These are phyloP conservation scores for Agrochola lota DNA, from an alignment of 2,888 invertebrate genomes.

Conservation along the genomic window DNA sequence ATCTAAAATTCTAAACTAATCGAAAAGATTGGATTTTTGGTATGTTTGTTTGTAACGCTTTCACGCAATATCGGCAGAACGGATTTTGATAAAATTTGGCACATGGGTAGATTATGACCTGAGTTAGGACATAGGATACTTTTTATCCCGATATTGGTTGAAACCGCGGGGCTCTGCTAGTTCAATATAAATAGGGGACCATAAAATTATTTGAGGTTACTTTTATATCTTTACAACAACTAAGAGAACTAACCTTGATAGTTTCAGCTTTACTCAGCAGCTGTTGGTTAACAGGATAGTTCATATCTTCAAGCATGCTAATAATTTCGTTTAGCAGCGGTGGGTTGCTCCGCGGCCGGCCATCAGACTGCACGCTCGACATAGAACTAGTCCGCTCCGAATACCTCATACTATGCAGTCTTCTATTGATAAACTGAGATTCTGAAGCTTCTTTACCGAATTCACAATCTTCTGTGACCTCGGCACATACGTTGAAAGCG, in stretches of 20 bases:
- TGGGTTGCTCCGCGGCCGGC: slow-evolving; percentile 91
- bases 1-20: no score
- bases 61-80: no score
- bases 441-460: slow-evolving; percentile 85
- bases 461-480: slow-evolving; percentile 83
- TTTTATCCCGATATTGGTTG: no score
- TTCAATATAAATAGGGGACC: no score
- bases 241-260: slow-evolving; percentile 78
- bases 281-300: slow-evolving; percentile 88
- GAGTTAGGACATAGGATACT: no score
- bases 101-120: no score
- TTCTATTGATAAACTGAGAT: slow-evolving; percentile 77
- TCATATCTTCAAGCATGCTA: slow-evolving; percentile 92
- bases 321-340: slow-evolving; percentile 93
- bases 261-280: slow-evolving; percentile 86
- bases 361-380: slow-evolving; percentile 82
- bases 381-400: slow-evolving; percentile 80
- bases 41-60: no score
- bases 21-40: no score
- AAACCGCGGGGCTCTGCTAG: no score
- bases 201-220: no score
- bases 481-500: slow-evolving; percentile 78
- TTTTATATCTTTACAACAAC: background rate
- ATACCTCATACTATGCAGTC: slow-evolving; percentile 75
- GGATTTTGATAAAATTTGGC: no score